These are phyloP conservation scores for Aporophyla nigra DNA, from an alignment of 2,888 invertebrate species.

Conservation along the genomic window DNA sequence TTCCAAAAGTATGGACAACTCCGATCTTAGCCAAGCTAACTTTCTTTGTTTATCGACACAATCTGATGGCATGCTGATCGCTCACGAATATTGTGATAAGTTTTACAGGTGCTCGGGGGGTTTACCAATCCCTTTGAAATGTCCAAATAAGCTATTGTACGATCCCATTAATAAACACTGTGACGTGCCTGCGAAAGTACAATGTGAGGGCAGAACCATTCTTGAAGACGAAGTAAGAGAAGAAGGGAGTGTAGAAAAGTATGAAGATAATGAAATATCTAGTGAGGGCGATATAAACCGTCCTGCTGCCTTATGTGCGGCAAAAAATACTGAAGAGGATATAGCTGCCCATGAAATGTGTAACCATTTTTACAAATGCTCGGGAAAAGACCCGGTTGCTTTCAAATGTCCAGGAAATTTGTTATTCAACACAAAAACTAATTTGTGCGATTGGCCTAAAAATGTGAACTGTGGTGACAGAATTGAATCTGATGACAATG, in stretches of 20 bases:
- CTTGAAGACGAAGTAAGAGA: constrained; percentile 20
- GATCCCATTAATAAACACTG: constrained; percentile 65
- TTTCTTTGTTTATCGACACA: constrained; percentile 63
- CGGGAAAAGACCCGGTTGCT: constrained; percentile 62
- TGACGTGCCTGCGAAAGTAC: constrained; percentile 66
- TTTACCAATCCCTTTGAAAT: constrained; percentile 60
- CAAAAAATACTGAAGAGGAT: constrained; percentile 60
- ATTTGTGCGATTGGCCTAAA: constrained; percentile 66
- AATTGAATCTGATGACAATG: constrained; percentile 26
- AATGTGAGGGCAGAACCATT: constrained; percentile 65
- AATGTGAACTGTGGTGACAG: constrained; percentile 69
- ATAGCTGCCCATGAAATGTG: constrained; percentile 73
- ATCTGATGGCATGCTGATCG: constrained; percentile 64
- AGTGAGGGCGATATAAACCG: not conserved
- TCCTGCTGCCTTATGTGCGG: constrained; percentile 62
- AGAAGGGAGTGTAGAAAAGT: not conserved
- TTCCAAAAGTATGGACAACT: not conserved
- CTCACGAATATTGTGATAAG: constrained; percentile 71
- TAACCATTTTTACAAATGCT: constrained; percentile 73
- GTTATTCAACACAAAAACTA: constrained; percentile 61
- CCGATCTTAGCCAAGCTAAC: constrained; percentile 34
- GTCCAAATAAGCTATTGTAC: constrained; percentile 61
- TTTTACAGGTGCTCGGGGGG: constrained; percentile 68
- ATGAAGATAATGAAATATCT: constrained; percentile 27
- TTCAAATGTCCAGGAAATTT: constrained; percentile 65